phyloP scores from a whole-genome alignment of 2,888 invertebrate genomes.

The Sturmia bella region DNA sequence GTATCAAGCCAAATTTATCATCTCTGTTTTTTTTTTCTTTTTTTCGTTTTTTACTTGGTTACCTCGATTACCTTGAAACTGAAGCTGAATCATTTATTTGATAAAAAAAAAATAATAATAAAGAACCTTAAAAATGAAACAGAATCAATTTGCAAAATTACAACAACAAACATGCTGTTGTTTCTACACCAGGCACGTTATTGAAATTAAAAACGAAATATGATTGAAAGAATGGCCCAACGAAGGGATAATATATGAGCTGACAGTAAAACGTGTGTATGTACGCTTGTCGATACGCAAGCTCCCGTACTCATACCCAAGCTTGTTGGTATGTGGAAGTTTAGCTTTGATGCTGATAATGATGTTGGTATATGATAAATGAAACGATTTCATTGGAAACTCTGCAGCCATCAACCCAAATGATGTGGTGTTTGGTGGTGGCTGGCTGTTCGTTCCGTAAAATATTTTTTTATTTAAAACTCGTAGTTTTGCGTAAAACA shows the following conservation, averaged over 20 bases:
- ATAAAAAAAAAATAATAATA: constrained; percentile 12
- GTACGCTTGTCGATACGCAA: background rate
- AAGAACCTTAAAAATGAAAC: constrained; percentile 33
- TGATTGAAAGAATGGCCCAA: constrained; percentile 47
- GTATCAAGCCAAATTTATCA: background rate
- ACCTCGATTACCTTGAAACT: constrained; percentile 60
- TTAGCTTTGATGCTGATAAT: constrained; percentile 23
- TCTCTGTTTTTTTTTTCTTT: too few species aligned
- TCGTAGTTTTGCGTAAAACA: constrained; percentile 59
- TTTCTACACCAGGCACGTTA: constrained; percentile 11
- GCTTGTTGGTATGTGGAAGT: background rate
- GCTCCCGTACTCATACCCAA: too few species aligned
- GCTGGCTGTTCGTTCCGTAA: background rate
- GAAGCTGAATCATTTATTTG: constrained; percentile 63
- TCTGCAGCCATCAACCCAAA: constrained; percentile 24
- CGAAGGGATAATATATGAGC: background rate
- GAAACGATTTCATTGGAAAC: constrained; percentile 60
- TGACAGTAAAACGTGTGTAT: background rate
- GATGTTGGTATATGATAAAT: constrained; percentile 59
- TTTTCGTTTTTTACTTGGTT: background rate
- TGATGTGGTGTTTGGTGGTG: constrained; percentile 21
- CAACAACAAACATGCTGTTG: background rate
- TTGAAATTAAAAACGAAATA: constrained; percentile 34
- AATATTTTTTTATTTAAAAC: constrained; percentile 12
- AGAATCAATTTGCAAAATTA: constrained; percentile 61